These are phyloP conservation scores for Rhinolophus sinicus DNA, from an alignment of 2,113 vertebrate species.

Conservation along the genomic window DNA sequence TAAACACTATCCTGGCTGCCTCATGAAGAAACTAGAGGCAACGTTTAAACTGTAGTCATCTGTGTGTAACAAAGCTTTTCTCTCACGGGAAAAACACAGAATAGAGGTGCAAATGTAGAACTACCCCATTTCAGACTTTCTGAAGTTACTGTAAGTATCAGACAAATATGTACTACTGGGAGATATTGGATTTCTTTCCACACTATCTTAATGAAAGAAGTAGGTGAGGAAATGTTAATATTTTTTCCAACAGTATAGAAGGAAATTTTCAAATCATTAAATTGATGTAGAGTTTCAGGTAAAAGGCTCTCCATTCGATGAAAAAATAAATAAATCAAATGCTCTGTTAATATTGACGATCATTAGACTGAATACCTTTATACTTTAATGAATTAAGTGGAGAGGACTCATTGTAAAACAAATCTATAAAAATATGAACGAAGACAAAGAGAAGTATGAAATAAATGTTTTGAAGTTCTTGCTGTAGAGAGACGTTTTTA, in stretches of 20 bases:
- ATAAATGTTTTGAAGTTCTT: slow-evolving; percentile 14
- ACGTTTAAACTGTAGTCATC: neutral
- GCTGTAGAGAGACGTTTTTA: slow-evolving; percentile 37
- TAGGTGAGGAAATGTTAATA: neutral
- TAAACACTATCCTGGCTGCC: neutral
- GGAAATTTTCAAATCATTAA: neutral
- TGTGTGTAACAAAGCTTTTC: slow-evolving; percentile 4
- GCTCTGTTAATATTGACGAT: neutral
- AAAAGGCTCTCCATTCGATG: neutral
- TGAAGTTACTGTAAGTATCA: neutral
- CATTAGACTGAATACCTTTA: neutral
- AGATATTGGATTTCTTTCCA: neutral
- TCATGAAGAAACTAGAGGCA: neutral
- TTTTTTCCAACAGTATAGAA: neutral
- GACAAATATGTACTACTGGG: neutral
- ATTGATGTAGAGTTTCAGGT: neutral
- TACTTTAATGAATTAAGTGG: neutral
- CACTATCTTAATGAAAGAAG: neutral
- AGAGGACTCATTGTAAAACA: slow-evolving; percentile 34
- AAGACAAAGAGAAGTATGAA: neutral
- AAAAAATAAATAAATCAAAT: slow-evolving; percentile 26
- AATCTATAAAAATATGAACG: slow-evolving; percentile 32
- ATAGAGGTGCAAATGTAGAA: neutral
- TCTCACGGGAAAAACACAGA: neutral
- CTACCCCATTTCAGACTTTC: neutral